phyloP scores from a whole-genome alignment of 92 coral and sea anemone species.

The Porites lobata region DNA sequence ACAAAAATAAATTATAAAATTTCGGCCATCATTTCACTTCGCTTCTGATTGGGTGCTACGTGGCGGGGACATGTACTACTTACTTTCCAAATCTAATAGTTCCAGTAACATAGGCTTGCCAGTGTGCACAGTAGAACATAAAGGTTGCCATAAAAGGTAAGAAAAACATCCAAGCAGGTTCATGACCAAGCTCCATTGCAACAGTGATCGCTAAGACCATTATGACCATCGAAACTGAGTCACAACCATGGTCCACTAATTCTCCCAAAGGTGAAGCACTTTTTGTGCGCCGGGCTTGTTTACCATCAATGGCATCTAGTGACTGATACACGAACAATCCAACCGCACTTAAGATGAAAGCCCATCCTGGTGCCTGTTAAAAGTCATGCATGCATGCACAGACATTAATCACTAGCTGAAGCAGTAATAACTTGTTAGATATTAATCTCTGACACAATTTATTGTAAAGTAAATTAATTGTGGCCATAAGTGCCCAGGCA shows the following conservation, averaged over 20 bases:
- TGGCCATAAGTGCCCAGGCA: no score
- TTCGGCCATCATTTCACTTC: no score
- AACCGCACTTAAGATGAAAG: slow-evolving; percentile 74
- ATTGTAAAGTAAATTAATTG: no score
- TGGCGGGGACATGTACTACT: slow-evolving; percentile 46
- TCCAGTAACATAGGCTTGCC: slow-evolving; percentile 96
- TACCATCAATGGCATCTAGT: slow-evolving; percentile 96
- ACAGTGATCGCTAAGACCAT: slow-evolving; percentile 69
- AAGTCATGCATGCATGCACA: not conserved
- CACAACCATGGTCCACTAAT: slow-evolving; percentile 98
- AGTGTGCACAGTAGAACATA: slow-evolving; percentile 93
- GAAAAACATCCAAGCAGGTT: slow-evolving; percentile 92
- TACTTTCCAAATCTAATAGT: slow-evolving; percentile 94
- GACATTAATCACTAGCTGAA: not conserved
- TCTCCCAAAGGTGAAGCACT: slow-evolving; percentile 95
- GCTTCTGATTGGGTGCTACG: no score
- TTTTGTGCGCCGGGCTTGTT: slow-evolving; percentile 96
- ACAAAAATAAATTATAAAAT: no score
- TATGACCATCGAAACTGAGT: slow-evolving; percentile 86
- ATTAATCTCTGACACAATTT: not conserved
- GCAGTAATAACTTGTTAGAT: no score
- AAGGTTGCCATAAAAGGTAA: slow-evolving; percentile 66
- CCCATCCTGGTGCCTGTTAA: slow-evolving; percentile 86
- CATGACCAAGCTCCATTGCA: slow-evolving; percentile 83
- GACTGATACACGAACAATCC: slow-evolving; percentile 94